Percentiles rank a stretch among this genome's conserved stretches.
Evolutionary conservation across 2,113 vertebrate species (phyloP).

Genomic region (Centrocercus urophasianus): DNA sequence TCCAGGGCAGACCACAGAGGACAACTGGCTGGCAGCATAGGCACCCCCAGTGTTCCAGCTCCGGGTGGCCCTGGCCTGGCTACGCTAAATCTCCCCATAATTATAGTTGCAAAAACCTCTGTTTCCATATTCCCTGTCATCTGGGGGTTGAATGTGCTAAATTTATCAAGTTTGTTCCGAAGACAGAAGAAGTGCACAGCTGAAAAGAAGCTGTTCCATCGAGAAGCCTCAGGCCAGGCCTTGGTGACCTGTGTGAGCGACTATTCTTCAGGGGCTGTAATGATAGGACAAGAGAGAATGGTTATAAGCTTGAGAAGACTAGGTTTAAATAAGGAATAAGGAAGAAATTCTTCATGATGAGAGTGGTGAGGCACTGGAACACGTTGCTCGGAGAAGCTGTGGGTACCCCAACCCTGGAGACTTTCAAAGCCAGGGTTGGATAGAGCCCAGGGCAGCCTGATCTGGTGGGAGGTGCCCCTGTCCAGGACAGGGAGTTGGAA

Average conservation of each 20-base stretch:
- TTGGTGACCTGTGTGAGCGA: not conserved
- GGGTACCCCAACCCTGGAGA: not conserved
- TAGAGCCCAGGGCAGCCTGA: not conserved
- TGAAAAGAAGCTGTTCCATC: accelerated
- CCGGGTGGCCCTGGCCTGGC: accelerated
- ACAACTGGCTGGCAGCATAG: accelerated
- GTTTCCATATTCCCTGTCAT: not conserved
- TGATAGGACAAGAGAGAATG: not conserved
- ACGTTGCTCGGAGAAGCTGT: not conserved
- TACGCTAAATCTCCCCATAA: not conserved
- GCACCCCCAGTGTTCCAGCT: not conserved
- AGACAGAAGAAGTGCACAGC: too few species aligned
- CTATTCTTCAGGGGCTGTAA: not conserved
- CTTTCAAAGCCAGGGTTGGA: not conserved
- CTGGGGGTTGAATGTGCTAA: not conserved
- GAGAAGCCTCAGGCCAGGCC: accelerated
- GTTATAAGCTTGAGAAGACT: not conserved
- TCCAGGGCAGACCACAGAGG: accelerated
- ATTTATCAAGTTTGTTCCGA: not conserved
- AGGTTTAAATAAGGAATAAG: not conserved
- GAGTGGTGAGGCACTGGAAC: not conserved
- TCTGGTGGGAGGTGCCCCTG: not conserved
- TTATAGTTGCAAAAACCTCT: not conserved
- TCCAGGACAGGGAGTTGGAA: too few species aligned
- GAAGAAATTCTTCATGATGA: not conserved